Evolutionary conservation across 2,797 vertebrate species (phyloP).

Genomic region (Ispidina picta): DNA sequence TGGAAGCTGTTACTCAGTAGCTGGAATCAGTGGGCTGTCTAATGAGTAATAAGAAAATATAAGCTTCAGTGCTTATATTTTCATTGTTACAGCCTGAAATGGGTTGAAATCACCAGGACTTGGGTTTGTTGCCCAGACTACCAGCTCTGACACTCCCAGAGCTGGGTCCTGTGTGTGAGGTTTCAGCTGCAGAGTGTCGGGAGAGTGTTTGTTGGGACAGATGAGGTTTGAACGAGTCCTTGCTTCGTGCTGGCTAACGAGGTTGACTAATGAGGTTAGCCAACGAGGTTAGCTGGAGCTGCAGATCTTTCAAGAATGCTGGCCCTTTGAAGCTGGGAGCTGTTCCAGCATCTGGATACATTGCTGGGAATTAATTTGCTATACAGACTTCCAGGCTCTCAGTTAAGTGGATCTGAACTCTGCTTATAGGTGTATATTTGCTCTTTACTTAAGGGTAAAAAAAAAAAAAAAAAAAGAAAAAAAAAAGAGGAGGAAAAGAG

Average conservation of each 20-base stretch:
- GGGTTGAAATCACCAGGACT: constrained; percentile 10
- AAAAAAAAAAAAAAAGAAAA: neutral
- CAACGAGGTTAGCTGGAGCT: neutral
- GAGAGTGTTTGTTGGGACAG: constrained; percentile 1
- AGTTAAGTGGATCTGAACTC: constrained; percentile 66
- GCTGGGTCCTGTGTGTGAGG: neutral
- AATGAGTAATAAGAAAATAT: constrained; percentile 40
- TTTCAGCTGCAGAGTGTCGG: neutral
- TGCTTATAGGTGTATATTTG: constrained; percentile 72
- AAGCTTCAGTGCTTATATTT: constrained; percentile 61
- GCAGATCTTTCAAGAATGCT: constrained; percentile 7
- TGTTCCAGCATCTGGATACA: constrained; percentile 14
- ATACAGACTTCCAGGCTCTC: constrained; percentile 71
- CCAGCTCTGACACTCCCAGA: constrained; percentile 51
- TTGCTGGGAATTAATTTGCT: constrained; percentile 35
- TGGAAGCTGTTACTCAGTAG: constrained; percentile 53
- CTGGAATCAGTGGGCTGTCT: constrained; percentile 46
- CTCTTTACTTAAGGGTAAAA: constrained; percentile 76
- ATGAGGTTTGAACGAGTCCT: neutral
- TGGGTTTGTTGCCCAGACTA: neutral
- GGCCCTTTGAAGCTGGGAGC: constrained; percentile 10
- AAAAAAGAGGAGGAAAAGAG: neutral
- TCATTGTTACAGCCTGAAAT: neutral
- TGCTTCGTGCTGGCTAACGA: neutral
- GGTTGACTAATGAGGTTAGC: neutral